These are phyloP conservation scores for Eurosta solidaginis DNA, from an alignment of 1,140 invertebrate species.

Conservation along the genomic window DNA sequence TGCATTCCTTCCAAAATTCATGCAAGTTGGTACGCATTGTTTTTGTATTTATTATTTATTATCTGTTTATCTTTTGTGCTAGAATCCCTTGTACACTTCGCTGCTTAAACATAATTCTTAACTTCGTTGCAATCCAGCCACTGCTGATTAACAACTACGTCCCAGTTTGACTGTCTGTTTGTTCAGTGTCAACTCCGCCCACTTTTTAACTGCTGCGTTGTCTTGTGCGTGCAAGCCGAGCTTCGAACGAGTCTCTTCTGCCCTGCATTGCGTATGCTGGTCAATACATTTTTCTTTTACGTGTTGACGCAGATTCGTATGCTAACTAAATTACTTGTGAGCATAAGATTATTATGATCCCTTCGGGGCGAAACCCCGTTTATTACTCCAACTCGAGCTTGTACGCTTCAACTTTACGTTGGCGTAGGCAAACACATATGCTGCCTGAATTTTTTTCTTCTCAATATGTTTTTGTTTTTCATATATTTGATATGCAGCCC, in stretches of 20 bases:
- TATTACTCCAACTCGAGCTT: background rate
- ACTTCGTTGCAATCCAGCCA: background rate
- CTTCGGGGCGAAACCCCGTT: slow-evolving; percentile 3
- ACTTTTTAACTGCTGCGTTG: slow-evolving; percentile 15
- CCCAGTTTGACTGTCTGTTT: slow-evolving; percentile 25
- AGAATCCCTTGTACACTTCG: background rate
- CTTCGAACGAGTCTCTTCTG: background rate
- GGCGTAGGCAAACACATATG: background rate
- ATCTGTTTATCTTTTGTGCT: background rate
- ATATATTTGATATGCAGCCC: background rate
- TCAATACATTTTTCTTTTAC: background rate
- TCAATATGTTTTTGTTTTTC: background rate
- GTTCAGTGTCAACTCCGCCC: slow-evolving; percentile 27
- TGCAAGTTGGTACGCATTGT: background rate
- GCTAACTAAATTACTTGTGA: slow-evolving; percentile 26
- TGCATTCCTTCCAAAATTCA: background rate
- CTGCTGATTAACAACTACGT: background rate
- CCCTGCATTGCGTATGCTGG: background rate
- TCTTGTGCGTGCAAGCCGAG: background rate
- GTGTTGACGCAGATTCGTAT: background rate
- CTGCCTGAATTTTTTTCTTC: background rate
- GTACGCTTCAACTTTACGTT: background rate
- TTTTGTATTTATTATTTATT: slow-evolving; percentile 1
- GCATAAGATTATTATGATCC: slow-evolving; percentile 26
- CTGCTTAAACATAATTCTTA: background rate